Evolutionary conservation across 2,113 vertebrate genomes (phyloP), one percentile per base, ranked within the genome.

Genomic region (Stomatorhinus ivindoensis): DNA sequence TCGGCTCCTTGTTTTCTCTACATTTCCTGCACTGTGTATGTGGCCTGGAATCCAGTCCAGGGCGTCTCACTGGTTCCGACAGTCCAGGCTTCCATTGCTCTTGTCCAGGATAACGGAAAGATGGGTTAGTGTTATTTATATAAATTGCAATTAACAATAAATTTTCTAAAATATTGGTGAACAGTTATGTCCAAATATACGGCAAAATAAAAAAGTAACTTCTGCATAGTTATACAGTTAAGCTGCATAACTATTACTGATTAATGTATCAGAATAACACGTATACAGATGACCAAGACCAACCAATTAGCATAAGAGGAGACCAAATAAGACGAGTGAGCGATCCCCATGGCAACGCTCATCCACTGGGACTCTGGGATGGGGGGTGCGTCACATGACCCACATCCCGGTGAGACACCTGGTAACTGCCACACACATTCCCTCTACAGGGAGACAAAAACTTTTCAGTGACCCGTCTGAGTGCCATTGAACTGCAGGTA

Each of bases 251-350:
- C 35, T 39, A 39, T 19, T 19, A 42, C 35, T 47, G 35, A 46
- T 83, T 47, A 83, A 47, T 84, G 42, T n/a, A 84, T 47, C 82
- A n/a, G 44, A 84, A 84, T 84, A 47, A 46, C 19, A 21, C 24
- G 11, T 11, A 24, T 44, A 44, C 11, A 84, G 21, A 84, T 84
- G 39, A 84, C 24, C 21, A 47, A 47, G 44, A 84, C n/a, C 8
- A n/a, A 84, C 44, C 44, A 84, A 84, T 84, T 84, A 47, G 82
- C 82, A 84, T 46, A 47, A 10, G 93, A 93, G 92, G 92, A 95
- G 95, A 95, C 93, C 93, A 94, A 94, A 95, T 94, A 94, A 95
- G 92, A 93, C 90, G 93, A 93, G 94, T 95, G 92, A 93, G 88
- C 53, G 10, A 95, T 95, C 93, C 93, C 94, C 94, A 95, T 95